phyloP scores from a whole-genome alignment of 35 echinoderm and acorn worm species.

The Ophioderma brevispina region DNA sequence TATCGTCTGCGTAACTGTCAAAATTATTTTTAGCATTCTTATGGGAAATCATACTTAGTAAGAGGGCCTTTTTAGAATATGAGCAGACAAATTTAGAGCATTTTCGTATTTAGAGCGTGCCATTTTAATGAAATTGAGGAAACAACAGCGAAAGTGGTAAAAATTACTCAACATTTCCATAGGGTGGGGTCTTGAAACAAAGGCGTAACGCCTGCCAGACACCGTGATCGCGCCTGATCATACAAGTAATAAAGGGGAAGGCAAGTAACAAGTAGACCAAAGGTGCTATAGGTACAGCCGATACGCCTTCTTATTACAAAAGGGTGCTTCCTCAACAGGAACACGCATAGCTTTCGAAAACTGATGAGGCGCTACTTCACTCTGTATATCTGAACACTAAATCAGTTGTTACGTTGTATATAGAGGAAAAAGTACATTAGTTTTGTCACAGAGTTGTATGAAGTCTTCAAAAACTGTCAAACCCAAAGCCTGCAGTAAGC shows the following conservation, averaged over 20 bases:
- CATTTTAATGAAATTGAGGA: not conserved
- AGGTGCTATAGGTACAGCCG: not conserved
- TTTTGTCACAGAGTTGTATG: too few relatives aligned
- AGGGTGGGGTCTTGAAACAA: not conserved
- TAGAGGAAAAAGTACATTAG: too few relatives aligned
- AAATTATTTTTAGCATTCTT: not conserved
- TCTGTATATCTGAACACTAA: too few relatives aligned
- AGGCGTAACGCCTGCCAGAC: not conserved
- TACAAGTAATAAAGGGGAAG: not conserved
- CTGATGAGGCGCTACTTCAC: not conserved
- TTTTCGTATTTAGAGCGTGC: conserved; percentile 1
- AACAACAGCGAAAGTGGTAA: not conserved
- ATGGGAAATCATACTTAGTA: not conserved
- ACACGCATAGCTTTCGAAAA: not conserved
- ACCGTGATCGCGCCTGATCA: not conserved
- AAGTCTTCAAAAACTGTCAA: too few relatives aligned
- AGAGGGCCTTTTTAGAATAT: not conserved
- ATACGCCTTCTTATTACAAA: not conserved
- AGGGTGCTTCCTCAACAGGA: not conserved
- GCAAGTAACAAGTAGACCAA: not conserved
- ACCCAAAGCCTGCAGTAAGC: too few relatives aligned
- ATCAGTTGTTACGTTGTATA: too few relatives aligned
- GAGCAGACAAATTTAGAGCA: not conserved
- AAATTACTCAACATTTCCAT: not conserved
- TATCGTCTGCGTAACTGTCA: conserved; percentile 5